Evolutionary conservation across 2,113 vertebrate species (phyloP).

Genomic region (Pterocles orientalis): DNA sequence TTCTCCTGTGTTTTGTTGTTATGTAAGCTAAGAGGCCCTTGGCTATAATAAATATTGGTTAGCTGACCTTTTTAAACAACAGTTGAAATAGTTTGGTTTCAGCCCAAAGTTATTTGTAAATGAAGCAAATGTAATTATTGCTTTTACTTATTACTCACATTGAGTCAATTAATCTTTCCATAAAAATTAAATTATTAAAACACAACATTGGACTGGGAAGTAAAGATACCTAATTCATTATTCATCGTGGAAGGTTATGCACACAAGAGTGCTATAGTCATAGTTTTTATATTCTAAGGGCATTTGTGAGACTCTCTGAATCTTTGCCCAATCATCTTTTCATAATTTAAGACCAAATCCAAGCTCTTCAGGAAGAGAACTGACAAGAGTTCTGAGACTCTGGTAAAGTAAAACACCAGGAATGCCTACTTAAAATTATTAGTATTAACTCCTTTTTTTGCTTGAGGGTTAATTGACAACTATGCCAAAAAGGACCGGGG

Average conservation of each 20-base stretch:
- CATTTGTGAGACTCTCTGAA: not conserved
- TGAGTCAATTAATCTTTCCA: slow-evolving; percentile 17
- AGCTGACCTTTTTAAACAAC: slow-evolving; percentile 45
- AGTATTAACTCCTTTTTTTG: not conserved
- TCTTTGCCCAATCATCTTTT: not conserved
- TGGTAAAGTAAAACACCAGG: not conserved
- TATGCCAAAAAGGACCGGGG: not conserved
- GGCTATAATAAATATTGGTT: slow-evolving; percentile 41
- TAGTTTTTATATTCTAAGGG: not conserved
- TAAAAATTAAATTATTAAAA: slow-evolving; percentile 19
- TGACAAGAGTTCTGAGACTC: not conserved
- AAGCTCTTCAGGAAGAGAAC: not conserved
- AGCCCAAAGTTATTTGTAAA: slow-evolving; percentile 54
- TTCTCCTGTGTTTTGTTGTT: slow-evolving; percentile 32
- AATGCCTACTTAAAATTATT: not conserved
- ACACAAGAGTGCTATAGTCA: not conserved
- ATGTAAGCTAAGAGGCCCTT: slow-evolving; percentile 28
- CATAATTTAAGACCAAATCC: not conserved
- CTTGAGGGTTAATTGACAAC: not conserved
- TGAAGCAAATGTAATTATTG: slow-evolving; percentile 18
- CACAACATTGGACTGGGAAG: not conserved
- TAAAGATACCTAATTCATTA: not conserved
- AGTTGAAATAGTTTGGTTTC: slow-evolving; percentile 52
- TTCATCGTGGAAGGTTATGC: not conserved
- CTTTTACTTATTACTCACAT: slow-evolving; percentile 28